Percentiles rank a stretch among this genome's conserved stretches.
These are phyloP conservation scores for Nomada hirtipes DNA, from an alignment of 2,888 invertebrate species.

Conservation along the genomic window DNA sequence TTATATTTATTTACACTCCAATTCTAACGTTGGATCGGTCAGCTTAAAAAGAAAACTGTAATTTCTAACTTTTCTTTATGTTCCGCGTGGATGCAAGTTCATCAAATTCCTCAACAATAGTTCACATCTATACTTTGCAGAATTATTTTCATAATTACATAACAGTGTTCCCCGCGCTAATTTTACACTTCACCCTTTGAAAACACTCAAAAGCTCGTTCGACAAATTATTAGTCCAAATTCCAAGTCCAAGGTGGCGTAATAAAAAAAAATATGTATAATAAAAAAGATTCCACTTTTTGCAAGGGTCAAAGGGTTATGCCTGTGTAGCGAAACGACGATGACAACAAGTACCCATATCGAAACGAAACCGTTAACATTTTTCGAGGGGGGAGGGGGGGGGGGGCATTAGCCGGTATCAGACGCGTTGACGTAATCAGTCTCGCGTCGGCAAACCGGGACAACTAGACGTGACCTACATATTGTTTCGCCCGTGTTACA, in stretches of 20 bases:
- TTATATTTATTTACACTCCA: no score
- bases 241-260: not conserved
- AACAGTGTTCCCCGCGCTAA: no score
- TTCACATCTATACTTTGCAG: no score
- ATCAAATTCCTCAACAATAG: no score
- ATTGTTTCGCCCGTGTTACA: conserved; percentile 71
- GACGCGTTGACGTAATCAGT: conserved; percentile 67
- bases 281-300: not conserved
- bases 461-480: conserved; percentile 72
- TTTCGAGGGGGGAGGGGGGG: conserved; percentile 39
- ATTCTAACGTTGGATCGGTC: no score
- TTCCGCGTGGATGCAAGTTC: no score
- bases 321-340: not conserved
- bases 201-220: no score
- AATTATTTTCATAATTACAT: no score
- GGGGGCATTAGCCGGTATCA: conserved; percentile 52
- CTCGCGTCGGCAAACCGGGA: conserved; percentile 64
- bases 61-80: no score
- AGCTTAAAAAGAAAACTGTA: no score
- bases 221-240: no score
- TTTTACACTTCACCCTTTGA: no score
- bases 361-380: conserved; percentile 33
- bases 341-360: conserved; percentile 8
- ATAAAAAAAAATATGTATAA: not conserved
- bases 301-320: not conserved